Conservation (phyloP, 2,888 invertebrate genomes). For the Agapostemon virescens region DNA sequence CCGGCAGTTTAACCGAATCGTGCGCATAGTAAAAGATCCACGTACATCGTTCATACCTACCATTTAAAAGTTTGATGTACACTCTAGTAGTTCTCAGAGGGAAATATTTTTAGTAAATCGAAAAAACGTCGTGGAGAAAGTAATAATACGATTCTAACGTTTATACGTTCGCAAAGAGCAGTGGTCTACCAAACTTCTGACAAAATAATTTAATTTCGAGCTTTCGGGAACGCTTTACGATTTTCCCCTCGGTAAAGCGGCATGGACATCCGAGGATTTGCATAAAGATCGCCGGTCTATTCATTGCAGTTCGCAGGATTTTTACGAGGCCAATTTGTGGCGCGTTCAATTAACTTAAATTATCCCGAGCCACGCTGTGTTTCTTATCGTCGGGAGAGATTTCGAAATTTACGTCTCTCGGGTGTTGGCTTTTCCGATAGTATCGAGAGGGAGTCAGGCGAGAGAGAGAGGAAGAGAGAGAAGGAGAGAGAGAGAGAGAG, state of each 20-base stretch:
- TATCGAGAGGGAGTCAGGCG: neutral
- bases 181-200: neutral
- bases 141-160: neutral
- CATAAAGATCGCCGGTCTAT: constrained; percentile 1
- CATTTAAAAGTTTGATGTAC: neutral
- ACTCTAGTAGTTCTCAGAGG: neutral
- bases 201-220: neutral
- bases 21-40: neutral
- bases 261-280: neutral
- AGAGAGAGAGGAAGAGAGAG: neutral
- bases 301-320: constrained; percentile 2
- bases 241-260: too few relatives aligned
- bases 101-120: neutral
- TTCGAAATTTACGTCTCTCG: constrained; percentile 1
- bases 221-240: neutral
- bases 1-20: too few relatives aligned
- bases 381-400: neutral
- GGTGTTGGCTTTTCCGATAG: constrained; percentile 4
- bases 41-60: neutral
- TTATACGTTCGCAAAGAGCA: neutral
- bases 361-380: neutral
- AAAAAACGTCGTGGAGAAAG: neutral
- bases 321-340: constrained; percentile 2
- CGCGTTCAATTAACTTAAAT: constrained; percentile 1
- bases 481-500: neutral